A percentile compares a stretch with the other conserved stretches of the same genome.
Conservation (phyloP, 2,888 invertebrate genomes). For the Eupeodes luniger region DNA sequence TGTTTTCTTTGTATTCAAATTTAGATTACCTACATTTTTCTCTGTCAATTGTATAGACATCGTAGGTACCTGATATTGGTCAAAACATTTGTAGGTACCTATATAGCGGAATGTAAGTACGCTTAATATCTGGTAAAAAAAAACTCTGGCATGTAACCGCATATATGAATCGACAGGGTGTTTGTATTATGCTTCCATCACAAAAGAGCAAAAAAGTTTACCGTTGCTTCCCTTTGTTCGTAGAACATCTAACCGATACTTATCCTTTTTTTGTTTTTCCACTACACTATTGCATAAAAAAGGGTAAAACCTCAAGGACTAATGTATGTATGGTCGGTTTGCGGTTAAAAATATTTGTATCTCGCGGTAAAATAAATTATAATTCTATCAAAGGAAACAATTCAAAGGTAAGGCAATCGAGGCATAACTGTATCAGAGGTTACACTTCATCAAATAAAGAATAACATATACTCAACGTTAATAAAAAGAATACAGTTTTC, state of each 20-base stretch:
- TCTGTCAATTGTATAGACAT: too few relatives aligned
- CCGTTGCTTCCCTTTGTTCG: constrained; percentile 52
- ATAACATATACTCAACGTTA: constrained; percentile 18
- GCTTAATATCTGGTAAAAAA: constrained; percentile 40
- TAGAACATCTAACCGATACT: constrained; percentile 42
- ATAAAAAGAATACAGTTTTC: neutral
- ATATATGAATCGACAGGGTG: constrained; percentile 48
- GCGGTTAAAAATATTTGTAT: constrained; percentile 53
- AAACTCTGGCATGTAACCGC: constrained; percentile 31
- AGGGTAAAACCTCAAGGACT: constrained; percentile 63
- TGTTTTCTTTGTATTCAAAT: too few relatives aligned
- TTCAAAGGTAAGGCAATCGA: constrained; percentile 44
- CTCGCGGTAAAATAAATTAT: constrained; percentile 59
- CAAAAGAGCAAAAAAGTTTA: constrained; percentile 11
- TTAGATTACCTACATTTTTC: too few relatives aligned
- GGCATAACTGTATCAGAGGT: constrained; percentile 55
- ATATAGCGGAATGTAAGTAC: neutral
- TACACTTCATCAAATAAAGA: constrained; percentile 51
- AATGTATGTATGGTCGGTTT: constrained; percentile 44
- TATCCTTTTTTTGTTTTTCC: constrained; percentile 27
- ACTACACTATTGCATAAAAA: constrained; percentile 31
- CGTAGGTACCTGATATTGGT: constrained; percentile 26
- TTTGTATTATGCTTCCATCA: constrained; percentile 31
- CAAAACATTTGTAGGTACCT: constrained; percentile 7
- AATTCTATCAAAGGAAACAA: constrained; percentile 49